Evolutionary conservation across 2,888 invertebrate species (phyloP), one percentile per base, ranked within the genome.

Genomic region (Zhuqinia jingwanae): DNA sequence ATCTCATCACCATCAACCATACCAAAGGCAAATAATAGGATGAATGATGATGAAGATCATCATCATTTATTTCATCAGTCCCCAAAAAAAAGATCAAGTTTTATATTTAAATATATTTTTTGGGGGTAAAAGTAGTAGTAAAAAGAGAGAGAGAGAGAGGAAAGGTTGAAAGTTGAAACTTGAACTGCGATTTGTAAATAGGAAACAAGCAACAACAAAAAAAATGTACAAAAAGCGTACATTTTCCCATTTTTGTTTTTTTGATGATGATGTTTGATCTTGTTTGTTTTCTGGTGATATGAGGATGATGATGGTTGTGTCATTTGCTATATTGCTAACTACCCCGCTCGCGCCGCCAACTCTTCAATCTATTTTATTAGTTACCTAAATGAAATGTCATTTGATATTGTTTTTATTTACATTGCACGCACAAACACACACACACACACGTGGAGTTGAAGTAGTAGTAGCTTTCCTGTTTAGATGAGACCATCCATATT

Each of bases 331-430:
- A n/a, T 2, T 50, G 47, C 22, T 17, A 70, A 47, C 45, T 45
- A 13, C 20, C 45, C n/a, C n/a, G n/a, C n/a, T n/a, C n/a, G n/a
- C n/a, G n/a, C n/a, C 11, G 20, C 36, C 22, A 70, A 22, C 25
- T 8, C 47, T 70, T 47, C 22, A 17, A 68, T 11, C 70, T 47
- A 36, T 56, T 53, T 75, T 75, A 75, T 75, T 75, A 47, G 47
- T n/a, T n/a, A n/a, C n/a, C n/a, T n/a, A n/a, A n/a, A n/a, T 25
- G 27, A 73, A 50, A 68, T 50, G 75, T 75, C 75, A 75, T 75
- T 75, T 75, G 56, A 75, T 75, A 75, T 56, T 75, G 53, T 75
- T 75, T n/a, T n/a, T 75, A 36, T 75, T 75, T 75, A 75, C 75
- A 50, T 75, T 53, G 8, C 36, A 36, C 36, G 8, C 8, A 36